Base-by-base conservation (phyloP, 2,888 invertebrate species). In the Entomobrya proxima region DNA sequence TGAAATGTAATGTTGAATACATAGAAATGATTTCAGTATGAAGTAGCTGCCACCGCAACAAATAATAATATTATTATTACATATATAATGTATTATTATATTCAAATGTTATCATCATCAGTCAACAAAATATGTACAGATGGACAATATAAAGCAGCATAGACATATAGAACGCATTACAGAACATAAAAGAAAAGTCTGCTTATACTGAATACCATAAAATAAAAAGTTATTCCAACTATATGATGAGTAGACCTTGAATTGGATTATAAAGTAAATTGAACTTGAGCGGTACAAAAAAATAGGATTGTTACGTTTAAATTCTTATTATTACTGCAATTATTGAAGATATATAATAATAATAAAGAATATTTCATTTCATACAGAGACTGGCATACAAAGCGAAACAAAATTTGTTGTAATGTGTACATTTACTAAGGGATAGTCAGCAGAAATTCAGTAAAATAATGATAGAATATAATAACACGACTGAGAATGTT, bases 191-290 rank as follows among this genome's bases (percentile, higher is more conserved):
- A 55, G 11, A 76, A 58, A 75, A 44, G n/a, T n/a, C n/a, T n/a
- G n/a, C n/a, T n/a, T n/a, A n/a, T n/a, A n/a, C n/a, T n/a, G n/a
- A n/a, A n/a, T n/a, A n/a, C n/a, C n/a, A n/a, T 13, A 30, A 9
- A 35, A 64, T 37, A 37, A 64, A 64, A 37, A 64, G 11, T 52
- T 18, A 52, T 52, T 61, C 9, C 30, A 30, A 27, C 13, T 72
- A 30, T 35, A 72, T 47, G 47, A 15, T 72, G 72, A 30, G 44
- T 37, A 61, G 58, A 77, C 77, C 77, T 77, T 77, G 77, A 77
- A 77, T 77, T 77, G 58, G 77, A 77, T 77, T 55, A 77, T 77
- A 32, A 61, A 77, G 77, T 58, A 61, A 77, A 77, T 75, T 75
- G 35, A 75, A 52, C 30, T 52, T 47, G 50, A 18, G 64, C 27